Conservation (phyloP, 2,797 vertebrate species). For the Melanogrammus aeglefinus region DNA sequence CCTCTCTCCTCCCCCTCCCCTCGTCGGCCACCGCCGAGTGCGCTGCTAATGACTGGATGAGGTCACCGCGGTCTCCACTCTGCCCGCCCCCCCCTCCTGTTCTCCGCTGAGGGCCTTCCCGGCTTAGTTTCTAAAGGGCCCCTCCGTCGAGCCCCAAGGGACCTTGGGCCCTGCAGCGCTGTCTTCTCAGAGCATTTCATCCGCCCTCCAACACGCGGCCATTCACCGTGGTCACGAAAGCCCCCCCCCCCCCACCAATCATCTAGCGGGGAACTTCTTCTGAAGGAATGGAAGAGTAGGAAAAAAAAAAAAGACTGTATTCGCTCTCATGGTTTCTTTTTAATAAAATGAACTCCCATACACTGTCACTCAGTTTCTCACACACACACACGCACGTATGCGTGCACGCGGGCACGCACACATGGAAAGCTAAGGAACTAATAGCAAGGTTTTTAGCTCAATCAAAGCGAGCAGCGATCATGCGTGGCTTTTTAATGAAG, state of each 20-base stretch:
- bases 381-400: conserved; percentile 7
- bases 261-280: conserved; percentile 52
- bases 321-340: conserved; percentile 27
- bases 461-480: conserved; percentile 73
- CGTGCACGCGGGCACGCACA: background rate
- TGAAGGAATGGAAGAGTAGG: conserved; percentile 38
- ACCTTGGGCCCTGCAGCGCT: background rate
- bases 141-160: background rate
- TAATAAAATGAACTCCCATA: background rate
- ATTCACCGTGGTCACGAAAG: conserved; percentile 27
- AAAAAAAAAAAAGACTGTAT: conserved; percentile 33
- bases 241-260: too few species aligned
- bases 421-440: conserved; percentile 11
- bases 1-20: background rate
- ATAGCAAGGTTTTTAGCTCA: conserved; percentile 49
- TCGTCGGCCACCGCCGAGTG: conserved; percentile 40
- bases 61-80: conserved; percentile 36
- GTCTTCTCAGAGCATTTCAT: conserved; percentile 51
- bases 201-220: conserved; percentile 40
- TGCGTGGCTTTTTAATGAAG: conserved; percentile 77
- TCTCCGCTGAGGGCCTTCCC: conserved; percentile 32
- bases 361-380: background rate
- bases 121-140: conserved; percentile 1
- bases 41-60: conserved; percentile 50
- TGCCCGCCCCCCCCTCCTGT: conserved; percentile 12